phyloP scores from a whole-genome alignment of 2,888 invertebrate species.

The Drosophila phalerata region DNA sequence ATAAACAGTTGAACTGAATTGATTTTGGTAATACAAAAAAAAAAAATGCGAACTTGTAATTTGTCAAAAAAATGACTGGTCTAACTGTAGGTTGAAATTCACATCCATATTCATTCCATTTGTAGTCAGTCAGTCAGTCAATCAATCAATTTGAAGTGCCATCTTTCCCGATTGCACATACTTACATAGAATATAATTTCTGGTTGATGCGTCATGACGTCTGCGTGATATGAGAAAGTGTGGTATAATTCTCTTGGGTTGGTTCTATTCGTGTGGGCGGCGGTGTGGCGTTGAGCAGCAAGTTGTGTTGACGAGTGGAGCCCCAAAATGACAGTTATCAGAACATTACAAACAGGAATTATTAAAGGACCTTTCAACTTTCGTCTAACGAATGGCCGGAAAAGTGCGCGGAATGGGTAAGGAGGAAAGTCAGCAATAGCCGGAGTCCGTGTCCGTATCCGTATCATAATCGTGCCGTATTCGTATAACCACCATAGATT shows the following conservation, averaged over 20 bases:
- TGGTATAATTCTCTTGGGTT: neutral
- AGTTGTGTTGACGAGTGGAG: slow-evolving; percentile 7
- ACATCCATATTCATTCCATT: neutral
- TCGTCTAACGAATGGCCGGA: slow-evolving; percentile 38
- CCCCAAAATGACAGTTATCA: slow-evolving; percentile 58
- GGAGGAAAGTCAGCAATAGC: neutral
- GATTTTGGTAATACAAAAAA: no score
- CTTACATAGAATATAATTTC: slow-evolving; percentile 12
- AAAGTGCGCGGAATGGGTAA: neutral
- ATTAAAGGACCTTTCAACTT: slow-evolving; percentile 68
- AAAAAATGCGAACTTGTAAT: no score
- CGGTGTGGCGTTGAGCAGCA: neutral
- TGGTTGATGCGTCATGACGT: slow-evolving; percentile 56
- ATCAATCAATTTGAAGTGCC: slow-evolving; percentile 55
- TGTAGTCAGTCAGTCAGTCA: slow-evolving; percentile 5
- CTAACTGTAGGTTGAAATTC: neutral
- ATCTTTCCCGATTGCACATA: slow-evolving; percentile 18
- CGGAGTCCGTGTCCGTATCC: slow-evolving; percentile 14
- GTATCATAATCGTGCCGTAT: slow-evolving; percentile 6
- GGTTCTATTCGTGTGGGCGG: neutral
- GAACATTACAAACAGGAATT: slow-evolving; percentile 67
- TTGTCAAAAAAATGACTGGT: neutral
- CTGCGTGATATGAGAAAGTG: slow-evolving; percentile 35
- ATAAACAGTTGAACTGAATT: no score
- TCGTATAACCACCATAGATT: slow-evolving; percentile 39